These are phyloP conservation scores for Onchidella celtica DNA, from an alignment of 2,888 invertebrate species.

Conservation along the genomic window DNA sequence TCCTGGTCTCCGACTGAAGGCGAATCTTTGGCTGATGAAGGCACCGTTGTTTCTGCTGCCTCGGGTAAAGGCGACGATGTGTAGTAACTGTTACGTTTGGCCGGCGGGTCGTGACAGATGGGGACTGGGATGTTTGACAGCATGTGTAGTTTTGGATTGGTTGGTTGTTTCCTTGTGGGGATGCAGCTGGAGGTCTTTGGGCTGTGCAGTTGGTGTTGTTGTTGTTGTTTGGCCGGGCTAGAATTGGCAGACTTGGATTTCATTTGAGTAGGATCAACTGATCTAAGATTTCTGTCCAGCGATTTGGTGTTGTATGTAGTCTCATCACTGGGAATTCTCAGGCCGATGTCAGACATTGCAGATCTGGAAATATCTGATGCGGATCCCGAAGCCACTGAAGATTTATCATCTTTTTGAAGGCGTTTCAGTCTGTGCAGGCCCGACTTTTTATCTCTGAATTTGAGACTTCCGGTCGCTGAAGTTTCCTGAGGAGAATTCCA, in stretches of 20 bases:
- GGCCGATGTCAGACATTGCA: not conserved
- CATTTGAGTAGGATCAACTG: not conserved
- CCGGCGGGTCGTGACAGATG: constrained; percentile 42
- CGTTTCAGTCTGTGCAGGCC: not conserved
- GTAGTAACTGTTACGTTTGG: not conserved
- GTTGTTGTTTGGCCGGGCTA: constrained; percentile 33
- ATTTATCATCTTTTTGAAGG: not conserved
- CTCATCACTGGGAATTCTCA: not conserved
- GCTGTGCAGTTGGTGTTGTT: too few relatives aligned
- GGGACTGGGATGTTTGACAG: constrained; percentile 47
- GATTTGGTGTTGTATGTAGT: not conserved
- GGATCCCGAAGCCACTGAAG: not conserved
- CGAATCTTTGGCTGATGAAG: constrained; percentile 5
- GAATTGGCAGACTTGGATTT: constrained; percentile 3
- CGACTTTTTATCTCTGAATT: not conserved
- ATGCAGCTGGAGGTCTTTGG: not conserved
- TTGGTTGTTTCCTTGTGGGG: not conserved
- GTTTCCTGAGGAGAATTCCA: too few relatives aligned
- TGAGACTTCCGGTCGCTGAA: not conserved
- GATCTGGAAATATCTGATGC: not conserved
- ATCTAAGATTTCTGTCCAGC: not conserved
- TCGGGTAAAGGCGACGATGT: not conserved
- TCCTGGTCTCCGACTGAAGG: not conserved
- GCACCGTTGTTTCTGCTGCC: not conserved
- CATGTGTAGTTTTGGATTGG: constrained; percentile 39